Percentiles rank a stretch among this genome's conserved stretches.
Conservation (phyloP, 2,113 vertebrate genomes). For the Amblyornis subalaris region DNA sequence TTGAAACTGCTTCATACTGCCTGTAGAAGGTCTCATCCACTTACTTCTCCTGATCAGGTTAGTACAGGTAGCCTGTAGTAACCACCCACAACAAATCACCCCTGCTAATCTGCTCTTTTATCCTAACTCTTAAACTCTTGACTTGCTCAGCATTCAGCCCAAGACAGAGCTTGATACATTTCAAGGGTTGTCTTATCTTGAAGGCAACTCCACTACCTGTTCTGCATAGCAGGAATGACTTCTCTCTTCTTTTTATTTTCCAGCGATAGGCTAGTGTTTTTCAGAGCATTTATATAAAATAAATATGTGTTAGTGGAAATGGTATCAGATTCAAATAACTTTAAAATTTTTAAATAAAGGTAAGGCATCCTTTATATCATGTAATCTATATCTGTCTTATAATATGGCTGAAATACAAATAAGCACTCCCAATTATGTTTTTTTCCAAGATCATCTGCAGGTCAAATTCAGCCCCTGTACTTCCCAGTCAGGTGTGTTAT, state of each 20-base stretch:
- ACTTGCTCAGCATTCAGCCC: background rate
- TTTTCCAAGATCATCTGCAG: background rate
- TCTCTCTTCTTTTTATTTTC: background rate
- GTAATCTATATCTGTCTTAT: background rate
- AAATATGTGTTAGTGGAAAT: background rate
- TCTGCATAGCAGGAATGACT: background rate
- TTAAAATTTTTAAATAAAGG: background rate
- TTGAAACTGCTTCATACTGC: background rate
- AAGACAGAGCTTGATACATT: background rate
- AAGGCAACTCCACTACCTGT: background rate
- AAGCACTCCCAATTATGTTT: background rate
- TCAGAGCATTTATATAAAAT: background rate
- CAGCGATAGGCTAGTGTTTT: background rate
- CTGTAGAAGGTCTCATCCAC: background rate
- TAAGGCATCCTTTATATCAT: background rate
- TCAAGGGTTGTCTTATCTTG: background rate
- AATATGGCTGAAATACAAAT: background rate
- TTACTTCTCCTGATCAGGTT: background rate
- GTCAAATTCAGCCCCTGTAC: background rate
- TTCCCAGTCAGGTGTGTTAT: background rate
- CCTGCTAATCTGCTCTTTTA: background rate
- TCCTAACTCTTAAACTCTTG: background rate
- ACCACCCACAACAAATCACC: background rate
- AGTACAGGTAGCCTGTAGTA: background rate
- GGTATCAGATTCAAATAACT: background rate